These are phyloP conservation scores for Acleris sparsana DNA, from an alignment of 2,888 invertebrate genomes.

Conservation along the genomic window DNA sequence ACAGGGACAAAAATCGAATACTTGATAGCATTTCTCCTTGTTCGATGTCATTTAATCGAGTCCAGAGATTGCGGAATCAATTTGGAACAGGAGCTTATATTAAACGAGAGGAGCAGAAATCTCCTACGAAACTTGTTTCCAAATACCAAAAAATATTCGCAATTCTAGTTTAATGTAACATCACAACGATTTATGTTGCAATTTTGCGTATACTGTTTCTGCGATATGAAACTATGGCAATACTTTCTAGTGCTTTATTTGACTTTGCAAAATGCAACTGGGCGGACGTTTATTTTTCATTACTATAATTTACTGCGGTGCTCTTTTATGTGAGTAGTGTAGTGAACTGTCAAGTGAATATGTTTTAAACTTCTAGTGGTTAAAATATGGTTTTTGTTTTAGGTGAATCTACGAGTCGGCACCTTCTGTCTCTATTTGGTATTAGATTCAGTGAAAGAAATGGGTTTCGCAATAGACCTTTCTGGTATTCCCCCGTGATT, in stretches of 20 bases:
- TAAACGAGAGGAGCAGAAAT: not conserved
- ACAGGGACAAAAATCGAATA: too few species aligned
- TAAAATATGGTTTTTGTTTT: conserved; percentile 33
- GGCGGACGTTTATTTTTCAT: conserved; percentile 47
- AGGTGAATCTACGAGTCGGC: conserved; percentile 42
- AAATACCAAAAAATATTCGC: conserved; percentile 24
- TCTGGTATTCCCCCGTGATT: conserved; percentile 49
- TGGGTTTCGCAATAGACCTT: conserved; percentile 45
- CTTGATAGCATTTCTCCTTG: too few species aligned
- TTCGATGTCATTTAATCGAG: not conserved
- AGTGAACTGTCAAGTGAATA: conserved; percentile 4
- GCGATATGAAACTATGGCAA: conserved; percentile 42
- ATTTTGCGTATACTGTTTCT: conserved; percentile 45
- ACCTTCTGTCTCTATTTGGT: conserved; percentile 49
- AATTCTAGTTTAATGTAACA: conserved; percentile 7
- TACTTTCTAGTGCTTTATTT: conserved; percentile 47
- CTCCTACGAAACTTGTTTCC: conserved; percentile 4
- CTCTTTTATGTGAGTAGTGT: conserved; percentile 45
- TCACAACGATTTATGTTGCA: conserved; percentile 37
- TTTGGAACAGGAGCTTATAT: conserved; percentile 11
- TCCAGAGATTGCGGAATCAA: conserved; percentile 7
- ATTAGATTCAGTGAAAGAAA: conserved; percentile 50
- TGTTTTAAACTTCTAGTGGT: not conserved
- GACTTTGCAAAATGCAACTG: conserved; percentile 57
- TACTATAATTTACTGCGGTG: conserved; percentile 41